Conservation (phyloP, 2,797 vertebrate species). For the Diceros bicornis region DNA sequence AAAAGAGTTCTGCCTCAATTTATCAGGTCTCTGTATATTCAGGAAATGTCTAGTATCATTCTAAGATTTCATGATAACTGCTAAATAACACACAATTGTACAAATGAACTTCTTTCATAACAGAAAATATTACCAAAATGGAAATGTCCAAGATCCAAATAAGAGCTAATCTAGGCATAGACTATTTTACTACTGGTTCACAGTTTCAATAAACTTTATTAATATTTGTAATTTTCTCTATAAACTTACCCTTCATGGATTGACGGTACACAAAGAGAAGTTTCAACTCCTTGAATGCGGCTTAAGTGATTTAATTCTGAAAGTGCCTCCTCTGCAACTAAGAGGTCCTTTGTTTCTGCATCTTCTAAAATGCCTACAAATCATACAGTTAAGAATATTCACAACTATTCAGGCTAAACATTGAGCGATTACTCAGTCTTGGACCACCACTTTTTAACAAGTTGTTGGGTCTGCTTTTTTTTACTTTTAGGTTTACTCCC, state of each 20-base stretch:
- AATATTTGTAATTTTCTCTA: constrained; percentile 31
- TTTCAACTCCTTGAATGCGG: constrained; percentile 77
- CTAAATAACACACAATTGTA: background rate
- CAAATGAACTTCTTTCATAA: background rate
- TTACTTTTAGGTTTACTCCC: background rate
- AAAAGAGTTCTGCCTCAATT: background rate
- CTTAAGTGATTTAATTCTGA: constrained; percentile 86
- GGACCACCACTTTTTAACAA: background rate
- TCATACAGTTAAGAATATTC: constrained; percentile 21
- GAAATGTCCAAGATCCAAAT: background rate
- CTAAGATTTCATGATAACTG: background rate
- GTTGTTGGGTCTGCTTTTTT: background rate
- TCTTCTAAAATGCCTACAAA: constrained; percentile 86
- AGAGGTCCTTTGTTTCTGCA: constrained; percentile 82
- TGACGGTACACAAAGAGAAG: constrained; percentile 42
- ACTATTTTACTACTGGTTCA: background rate
- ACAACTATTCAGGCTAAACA: background rate
- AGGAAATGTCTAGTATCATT: background rate
- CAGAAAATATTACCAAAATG: background rate
- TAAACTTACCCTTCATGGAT: constrained; percentile 83
- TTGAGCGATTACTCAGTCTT: background rate
- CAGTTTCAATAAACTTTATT: background rate
- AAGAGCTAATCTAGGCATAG: background rate
- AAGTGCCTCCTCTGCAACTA: constrained; percentile 85
- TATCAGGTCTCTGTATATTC: background rate